These are phyloP conservation scores for Puntigrus tetrazona DNA, from an alignment of 2,113 vertebrate species.

Conservation along the genomic window DNA sequence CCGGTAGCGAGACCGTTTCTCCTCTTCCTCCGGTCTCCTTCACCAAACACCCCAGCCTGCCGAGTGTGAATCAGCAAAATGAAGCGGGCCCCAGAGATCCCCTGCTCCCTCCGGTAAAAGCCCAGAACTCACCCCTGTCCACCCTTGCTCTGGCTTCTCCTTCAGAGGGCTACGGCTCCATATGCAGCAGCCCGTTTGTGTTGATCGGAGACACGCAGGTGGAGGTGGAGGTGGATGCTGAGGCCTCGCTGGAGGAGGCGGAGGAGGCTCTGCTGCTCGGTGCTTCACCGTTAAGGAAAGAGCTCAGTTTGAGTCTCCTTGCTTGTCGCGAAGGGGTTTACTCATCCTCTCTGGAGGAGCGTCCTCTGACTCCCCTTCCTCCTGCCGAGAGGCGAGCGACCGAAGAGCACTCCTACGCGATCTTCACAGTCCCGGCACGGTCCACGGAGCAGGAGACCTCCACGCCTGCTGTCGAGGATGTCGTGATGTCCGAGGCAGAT, in stretches of 20 bases:
- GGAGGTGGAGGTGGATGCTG: slow-evolving; percentile 60
- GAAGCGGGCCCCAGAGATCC: slow-evolving; percentile 62
- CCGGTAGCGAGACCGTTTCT: slow-evolving; percentile 25
- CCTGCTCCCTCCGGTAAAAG: slow-evolving; percentile 56
- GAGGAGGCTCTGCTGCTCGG: slow-evolving; percentile 65
- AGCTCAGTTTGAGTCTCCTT: slow-evolving; percentile 76
- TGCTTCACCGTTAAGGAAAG: slow-evolving; percentile 68
- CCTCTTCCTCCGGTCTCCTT: slow-evolving; percentile 36
- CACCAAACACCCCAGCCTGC: slow-evolving; percentile 25
- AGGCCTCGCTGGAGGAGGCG: slow-evolving; percentile 68
- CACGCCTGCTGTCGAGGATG: neutral
- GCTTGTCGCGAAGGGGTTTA: slow-evolving; percentile 69
- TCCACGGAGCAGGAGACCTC: slow-evolving; percentile 10
- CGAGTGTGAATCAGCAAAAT: slow-evolving; percentile 35
- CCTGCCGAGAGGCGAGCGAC: neutral
- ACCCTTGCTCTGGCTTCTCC: neutral
- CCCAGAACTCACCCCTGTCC: neutral
- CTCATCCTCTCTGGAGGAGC: slow-evolving; percentile 63
- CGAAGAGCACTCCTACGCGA: slow-evolving; percentile 50
- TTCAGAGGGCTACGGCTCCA: slow-evolving; percentile 45
- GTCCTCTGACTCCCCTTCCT: slow-evolving; percentile 43
- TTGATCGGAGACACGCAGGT: slow-evolving; percentile 59
- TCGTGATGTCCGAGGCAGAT: neutral
- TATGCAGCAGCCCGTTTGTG: slow-evolving; percentile 65
- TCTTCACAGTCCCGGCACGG: slow-evolving; percentile 46